Percentiles rank a stretch among this genome's conserved stretches.
Evolutionary conservation across 2,113 vertebrate species (phyloP).

Genomic region (Nettapus auritus): DNA sequence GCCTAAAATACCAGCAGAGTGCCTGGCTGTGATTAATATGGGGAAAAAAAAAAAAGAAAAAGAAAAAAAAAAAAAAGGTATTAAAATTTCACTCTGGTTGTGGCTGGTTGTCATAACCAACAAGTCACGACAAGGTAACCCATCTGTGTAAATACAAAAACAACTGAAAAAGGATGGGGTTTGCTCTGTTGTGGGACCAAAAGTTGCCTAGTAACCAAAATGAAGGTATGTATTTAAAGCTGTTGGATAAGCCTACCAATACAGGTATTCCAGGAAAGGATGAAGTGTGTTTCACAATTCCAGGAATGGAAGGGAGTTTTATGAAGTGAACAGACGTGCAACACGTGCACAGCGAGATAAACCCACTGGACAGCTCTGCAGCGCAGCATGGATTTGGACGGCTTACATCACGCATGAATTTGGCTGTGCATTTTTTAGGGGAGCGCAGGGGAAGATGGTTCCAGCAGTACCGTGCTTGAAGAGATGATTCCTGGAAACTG

Average conservation of each 20-base stretch:
- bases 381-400: not conserved
- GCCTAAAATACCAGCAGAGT: not conserved
- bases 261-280: slow-evolving; percentile 47
- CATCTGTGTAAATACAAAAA: not conserved
- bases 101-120: not conserved
- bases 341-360: not conserved
- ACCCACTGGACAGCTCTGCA: not conserved
- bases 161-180: not conserved
- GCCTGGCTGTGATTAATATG: not conserved
- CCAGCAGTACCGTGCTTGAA: not conserved
- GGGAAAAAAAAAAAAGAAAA: not conserved
- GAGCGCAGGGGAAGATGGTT: accelerated
- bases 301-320: not conserved
- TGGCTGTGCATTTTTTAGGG: not conserved
- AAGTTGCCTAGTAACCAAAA: slow-evolving; percentile 6
- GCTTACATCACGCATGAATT: not conserved
- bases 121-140: not conserved
- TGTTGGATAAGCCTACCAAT: not conserved
- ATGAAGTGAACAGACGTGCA: not conserved
- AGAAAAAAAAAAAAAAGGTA: not conserved
- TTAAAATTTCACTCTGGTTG: not conserved
- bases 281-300: not conserved
- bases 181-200: not conserved
- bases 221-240: not conserved
- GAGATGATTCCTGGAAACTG: not conserved